Evolutionary conservation across 1,140 invertebrate species (phyloP).

Genomic region (Eueides isabella): DNA sequence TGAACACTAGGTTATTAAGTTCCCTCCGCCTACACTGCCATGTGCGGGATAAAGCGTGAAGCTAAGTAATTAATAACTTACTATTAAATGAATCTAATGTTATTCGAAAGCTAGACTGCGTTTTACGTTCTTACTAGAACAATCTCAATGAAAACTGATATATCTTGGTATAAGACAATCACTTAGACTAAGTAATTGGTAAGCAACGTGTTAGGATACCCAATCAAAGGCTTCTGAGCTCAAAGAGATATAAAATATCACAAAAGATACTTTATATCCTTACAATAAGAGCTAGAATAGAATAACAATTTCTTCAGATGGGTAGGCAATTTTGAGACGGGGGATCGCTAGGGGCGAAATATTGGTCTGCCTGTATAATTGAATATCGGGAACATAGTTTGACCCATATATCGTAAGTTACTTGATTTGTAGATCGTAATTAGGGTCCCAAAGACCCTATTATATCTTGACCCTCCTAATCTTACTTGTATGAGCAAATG

Average conservation of each 20-base stretch:
- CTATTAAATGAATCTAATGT: not conserved
- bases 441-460: conserved; percentile 35
- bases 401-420: conserved; percentile 59
- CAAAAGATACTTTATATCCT: conserved; percentile 8
- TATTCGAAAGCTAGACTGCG: not conserved
- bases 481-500: conserved; percentile 24
- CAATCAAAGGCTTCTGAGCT: conserved; percentile 61
- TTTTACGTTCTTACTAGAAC: not conserved
- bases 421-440: conserved; percentile 43
- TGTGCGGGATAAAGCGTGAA: no score
- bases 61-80: no score
- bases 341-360: conserved; percentile 59
- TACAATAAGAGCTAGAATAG: not conserved
- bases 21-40: no score
- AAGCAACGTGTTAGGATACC: conserved; percentile 60
- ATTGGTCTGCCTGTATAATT: conserved; percentile 68
- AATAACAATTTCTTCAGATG: conserved; percentile 13
- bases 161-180: conserved; percentile 57
- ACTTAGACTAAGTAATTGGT: conserved; percentile 73
- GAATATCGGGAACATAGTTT: conserved; percentile 62
- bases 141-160: conserved; percentile 19
- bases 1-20: no score
- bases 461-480: conserved; percentile 36
- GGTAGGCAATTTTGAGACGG: conserved; percentile 64
- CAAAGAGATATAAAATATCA: conserved; percentile 23